Evolutionary conservation across 1,140 invertebrate species (phyloP).

Genomic region (Pogonomyrmex barbatus): DNA sequence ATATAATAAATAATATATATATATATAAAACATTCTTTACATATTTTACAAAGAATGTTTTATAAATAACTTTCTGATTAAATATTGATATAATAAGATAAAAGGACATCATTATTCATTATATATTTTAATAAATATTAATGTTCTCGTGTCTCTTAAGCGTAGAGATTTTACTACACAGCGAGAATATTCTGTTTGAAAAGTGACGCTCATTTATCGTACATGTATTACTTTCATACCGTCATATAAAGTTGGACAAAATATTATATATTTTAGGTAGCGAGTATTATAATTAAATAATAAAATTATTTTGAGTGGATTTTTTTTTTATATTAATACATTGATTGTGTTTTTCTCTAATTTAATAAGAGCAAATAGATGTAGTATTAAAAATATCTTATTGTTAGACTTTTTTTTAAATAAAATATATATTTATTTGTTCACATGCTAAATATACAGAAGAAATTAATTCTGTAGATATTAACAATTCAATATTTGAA

Average conservation of each 20-base stretch:
- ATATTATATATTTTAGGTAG: conserved; percentile 6
- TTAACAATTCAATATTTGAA: background rate
- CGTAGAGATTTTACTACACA: background rate
- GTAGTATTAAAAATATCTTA: conserved; percentile 24
- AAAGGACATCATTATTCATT: background rate
- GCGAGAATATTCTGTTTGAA: conserved; percentile 38
- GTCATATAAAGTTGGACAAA: background rate
- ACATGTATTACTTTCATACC: background rate
- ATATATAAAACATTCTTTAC: background rate
- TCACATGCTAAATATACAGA: background rate
- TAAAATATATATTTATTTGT: conserved; percentile 1
- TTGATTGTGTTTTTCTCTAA: background rate
- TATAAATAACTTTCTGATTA: background rate
- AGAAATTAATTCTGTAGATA: background rate
- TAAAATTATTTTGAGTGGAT: background rate
- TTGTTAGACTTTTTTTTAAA: background rate
- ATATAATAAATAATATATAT: background rate
- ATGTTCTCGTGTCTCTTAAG: background rate
- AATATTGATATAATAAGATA: background rate
- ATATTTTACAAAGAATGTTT: background rate
- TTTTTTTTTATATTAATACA: conserved; percentile 52
- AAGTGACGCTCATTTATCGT: conserved; percentile 39
- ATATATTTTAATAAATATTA: conserved; percentile 19
- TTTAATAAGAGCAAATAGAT: background rate
- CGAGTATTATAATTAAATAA: too few relatives aligned